Base-by-base conservation (phyloP, 2,888 invertebrate species). In the Stenodema calcarata region DNA sequence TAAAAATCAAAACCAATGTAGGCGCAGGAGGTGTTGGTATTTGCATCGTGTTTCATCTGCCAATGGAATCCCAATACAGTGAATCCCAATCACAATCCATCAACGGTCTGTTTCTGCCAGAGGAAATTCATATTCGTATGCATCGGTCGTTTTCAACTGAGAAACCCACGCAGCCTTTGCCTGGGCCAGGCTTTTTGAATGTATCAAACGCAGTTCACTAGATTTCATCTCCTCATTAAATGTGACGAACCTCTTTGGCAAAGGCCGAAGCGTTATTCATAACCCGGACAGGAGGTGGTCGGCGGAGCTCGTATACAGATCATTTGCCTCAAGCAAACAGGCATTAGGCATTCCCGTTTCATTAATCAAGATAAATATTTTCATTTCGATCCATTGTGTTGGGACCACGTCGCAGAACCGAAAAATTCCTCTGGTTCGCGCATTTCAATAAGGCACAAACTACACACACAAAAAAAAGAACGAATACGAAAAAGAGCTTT, bases 351-450 rank as follows among this genome's bases (percentile, higher is more conserved):
- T 54, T 80, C 54, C 28, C 12, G 41, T 30, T 69, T 35, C 62
- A 81, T 81, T 41, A 62, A 69, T 82, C 44, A 78, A 78, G 78
- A 78, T 78, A 41, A 44, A 28, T 78, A 41, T 44, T 78, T 44
- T 44, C 44, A 44, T 41, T 78, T 78, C 18, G 27, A 41, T 78
- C n/a, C 42, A 23, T 78, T 44, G 41, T 18, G 35, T 44, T n/a
- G 23, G 27, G 62, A 62, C n/a, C 16, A 50, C 62, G 7, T 62
- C 23, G 62, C 62, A 4, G 23, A 62, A 23, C 50, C 23, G 18
- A 62, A 62, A 62, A 62, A 62, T 23, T 23, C 18, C 23, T 9
- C 12, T 23, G 18, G 62, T n/a, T 23, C 18, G 3, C 4, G 62
- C 62, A 62, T 62, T 62, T 23, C 62, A 62, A 62, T 62, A 62